Evolutionary conservation across 2,113 vertebrate species (phyloP).

Genomic region (Microtus oregoni): DNA sequence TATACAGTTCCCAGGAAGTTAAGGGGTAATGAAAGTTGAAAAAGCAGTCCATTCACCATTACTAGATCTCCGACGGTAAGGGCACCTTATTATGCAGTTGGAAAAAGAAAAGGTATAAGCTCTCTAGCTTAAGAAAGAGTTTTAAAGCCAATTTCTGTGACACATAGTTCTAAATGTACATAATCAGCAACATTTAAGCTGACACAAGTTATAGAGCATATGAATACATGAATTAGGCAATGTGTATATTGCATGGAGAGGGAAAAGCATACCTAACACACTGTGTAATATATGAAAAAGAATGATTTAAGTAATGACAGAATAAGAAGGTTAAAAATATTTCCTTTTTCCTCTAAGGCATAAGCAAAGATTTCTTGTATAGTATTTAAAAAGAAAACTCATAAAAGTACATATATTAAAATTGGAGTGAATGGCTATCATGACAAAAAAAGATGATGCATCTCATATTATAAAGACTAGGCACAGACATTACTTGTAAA

Average conservation of each 20-base stretch:
- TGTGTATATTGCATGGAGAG: conserved; percentile 12
- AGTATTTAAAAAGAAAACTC: conserved; percentile 39
- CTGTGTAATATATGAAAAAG: conserved; percentile 9
- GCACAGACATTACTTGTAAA: conserved; percentile 31
- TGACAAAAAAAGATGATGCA: conserved; percentile 56
- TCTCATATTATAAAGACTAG: conserved; percentile 20
- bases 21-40: conserved; percentile 97
- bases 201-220: conserved; percentile 44
- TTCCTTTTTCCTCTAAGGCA: neutral
- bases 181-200: conserved; percentile 32
- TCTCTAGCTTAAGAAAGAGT: conserved; percentile 48
- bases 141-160: conserved; percentile 32
- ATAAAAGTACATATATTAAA: neutral
- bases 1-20: conserved; percentile 99
- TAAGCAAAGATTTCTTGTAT: neutral
- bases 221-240: conserved; percentile 46
- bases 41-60: conserved; percentile 99
- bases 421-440: conserved; percentile 24
- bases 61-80: conserved; percentile 98
- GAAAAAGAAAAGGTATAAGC: conserved; percentile 30
- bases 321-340: conserved; percentile 58
- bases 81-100: conserved; percentile 87
- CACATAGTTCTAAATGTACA: conserved; percentile 57
- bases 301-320: conserved; percentile 24
- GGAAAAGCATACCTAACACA: neutral